Evolutionary conservation across 2,888 invertebrate genomes (phyloP).

Genomic region (Ophion obscuratus): DNA sequence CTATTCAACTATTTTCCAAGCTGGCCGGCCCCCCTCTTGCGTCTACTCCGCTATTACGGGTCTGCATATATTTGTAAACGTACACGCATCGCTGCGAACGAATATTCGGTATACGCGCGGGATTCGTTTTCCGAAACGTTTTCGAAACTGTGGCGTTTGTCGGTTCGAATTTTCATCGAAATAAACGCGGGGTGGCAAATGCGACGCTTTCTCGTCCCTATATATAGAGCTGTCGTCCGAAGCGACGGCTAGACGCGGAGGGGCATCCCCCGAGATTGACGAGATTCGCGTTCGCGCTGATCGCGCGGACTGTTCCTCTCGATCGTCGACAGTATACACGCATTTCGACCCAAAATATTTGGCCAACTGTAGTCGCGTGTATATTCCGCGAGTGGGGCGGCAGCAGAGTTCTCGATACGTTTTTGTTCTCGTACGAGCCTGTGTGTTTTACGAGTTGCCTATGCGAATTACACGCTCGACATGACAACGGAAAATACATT

Average conservation of each 20-base stretch:
- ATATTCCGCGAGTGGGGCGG: not conserved
- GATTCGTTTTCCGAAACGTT: slow-evolving; percentile 64
- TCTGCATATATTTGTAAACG: slow-evolving; percentile 60
- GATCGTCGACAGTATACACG: slow-evolving; percentile 75
- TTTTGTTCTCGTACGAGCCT: not conserved
- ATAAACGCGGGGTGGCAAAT: slow-evolving; percentile 53
- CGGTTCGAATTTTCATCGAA: slow-evolving; percentile 64
- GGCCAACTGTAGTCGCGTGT: slow-evolving; percentile 70
- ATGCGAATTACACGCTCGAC: slow-evolving; percentile 13
- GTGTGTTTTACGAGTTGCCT: not conserved
- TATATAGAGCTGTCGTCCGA: not conserved
- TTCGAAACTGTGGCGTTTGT: slow-evolving; percentile 53
- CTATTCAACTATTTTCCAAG: slow-evolving; percentile 58
- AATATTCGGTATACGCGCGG: slow-evolving; percentile 43
- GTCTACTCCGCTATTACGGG: slow-evolving; percentile 13
- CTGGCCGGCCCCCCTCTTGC: slow-evolving; percentile 7
- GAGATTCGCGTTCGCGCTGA: slow-evolving; percentile 1
- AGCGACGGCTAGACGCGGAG: not conserved
- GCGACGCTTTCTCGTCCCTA: not conserved
- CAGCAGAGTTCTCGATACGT: not conserved
- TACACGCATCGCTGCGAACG: slow-evolving; percentile 22
- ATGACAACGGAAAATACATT: slow-evolving; percentile 31
- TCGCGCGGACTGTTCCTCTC: slow-evolving; percentile 11
- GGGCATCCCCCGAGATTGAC: not conserved
- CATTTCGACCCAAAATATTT: slow-evolving; percentile 80